These are phyloP conservation scores for Penaeus vannamei DNA, from an alignment of 1,140 invertebrate genomes.

Conservation along the genomic window DNA sequence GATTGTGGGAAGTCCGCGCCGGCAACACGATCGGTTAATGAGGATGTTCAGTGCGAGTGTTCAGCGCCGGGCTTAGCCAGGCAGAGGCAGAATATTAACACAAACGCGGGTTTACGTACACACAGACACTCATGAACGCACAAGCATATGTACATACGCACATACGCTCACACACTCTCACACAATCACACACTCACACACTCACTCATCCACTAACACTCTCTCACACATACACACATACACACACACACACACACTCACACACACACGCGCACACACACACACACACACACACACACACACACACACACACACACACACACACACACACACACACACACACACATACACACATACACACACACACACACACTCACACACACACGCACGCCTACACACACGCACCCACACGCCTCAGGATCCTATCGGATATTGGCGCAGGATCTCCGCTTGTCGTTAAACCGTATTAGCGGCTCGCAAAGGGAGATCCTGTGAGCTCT, in stretches of 20 bases:
- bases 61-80: not conserved
- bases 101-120: not conserved
- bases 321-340: conserved; percentile 11
- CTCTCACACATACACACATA: not conserved
- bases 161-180: not conserved
- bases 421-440: too few species aligned
- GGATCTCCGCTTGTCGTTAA: too few species aligned
- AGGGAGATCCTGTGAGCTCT: not conserved
- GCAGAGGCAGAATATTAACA: not conserved
- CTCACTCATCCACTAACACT: too few species aligned
- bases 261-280: conserved; percentile 2
- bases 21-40: not conserved
- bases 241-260: not conserved
- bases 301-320: conserved; percentile 15
- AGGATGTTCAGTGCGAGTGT: not conserved
- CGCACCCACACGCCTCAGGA: not conserved
- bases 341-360: conserved; percentile 2
- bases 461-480: too few species aligned
- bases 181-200: not conserved
- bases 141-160: conserved; percentile 5
- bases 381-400: not conserved
- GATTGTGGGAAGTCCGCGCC: too few species aligned
- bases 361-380: conserved; percentile 2
- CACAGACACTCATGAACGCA: not conserved
- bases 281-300: conserved; percentile 7